Base-by-base conservation (phyloP, 2,797 vertebrate species). In the Serranus cabrilla region DNA sequence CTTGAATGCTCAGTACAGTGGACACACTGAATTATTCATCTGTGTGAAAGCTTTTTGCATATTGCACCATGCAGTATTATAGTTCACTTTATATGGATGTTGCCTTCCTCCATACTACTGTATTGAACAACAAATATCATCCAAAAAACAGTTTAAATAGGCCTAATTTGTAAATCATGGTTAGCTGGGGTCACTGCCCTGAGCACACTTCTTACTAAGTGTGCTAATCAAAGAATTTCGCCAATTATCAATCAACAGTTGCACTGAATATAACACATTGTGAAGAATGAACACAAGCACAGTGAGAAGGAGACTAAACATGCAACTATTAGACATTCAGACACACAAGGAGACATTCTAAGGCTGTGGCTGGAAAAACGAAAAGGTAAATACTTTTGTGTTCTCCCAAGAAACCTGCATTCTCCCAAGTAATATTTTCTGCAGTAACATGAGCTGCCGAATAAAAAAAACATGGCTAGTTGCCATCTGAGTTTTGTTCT, bases 171-270 rank as follows among this genome's bases (percentile, higher is more conserved):
- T 40, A 37, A 52, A 20, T 63, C 42, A 47, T 31, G n/a, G 34
- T 62, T 57, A 21, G 10, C 52, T 2, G 7, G 11, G 51, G 23
- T 23, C 34, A 58, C 7, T 17, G 11, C 3, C 2, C 14, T 63
- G 25, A 65, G 25, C 16, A 42, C 17, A 45, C 54, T 34, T 51
- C 14, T 57, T 45, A 63, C 23, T 49, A 40, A 60, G n/a, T n/a
- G 39, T 21, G 45, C 7, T 23, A 69, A 64, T 61, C 21, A 67
- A 65, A 73, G 58, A 7, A 49, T 5, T 37, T 57, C 56, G 55
- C 55, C 68, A 64, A 63, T 73, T 12, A 46, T 65, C 11, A 54
- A 65, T 84, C 21, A 80, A 34, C 18, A 63, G 13, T 73, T 70
- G 23, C 52, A 34, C 5, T 8, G 5, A 7, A 34, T 34, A 34